These are phyloP conservation scores for Drosophila cyrtoloma DNA, from an alignment of 2,888 invertebrate species.

Conservation along the genomic window DNA sequence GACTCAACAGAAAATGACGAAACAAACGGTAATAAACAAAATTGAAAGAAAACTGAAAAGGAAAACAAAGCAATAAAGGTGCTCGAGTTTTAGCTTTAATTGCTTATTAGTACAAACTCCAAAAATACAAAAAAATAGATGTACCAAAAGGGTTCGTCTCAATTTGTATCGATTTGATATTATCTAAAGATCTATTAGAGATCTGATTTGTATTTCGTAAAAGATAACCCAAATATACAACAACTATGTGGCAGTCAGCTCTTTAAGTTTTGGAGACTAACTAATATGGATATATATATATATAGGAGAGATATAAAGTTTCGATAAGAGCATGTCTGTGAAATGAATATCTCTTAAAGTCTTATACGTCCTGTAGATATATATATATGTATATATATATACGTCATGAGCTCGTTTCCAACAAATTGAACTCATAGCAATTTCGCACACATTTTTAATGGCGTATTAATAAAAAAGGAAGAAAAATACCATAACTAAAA, in stretches of 20 bases:
- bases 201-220: too few species aligned
- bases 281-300: not conserved
- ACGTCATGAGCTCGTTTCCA: not conserved
- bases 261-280: not conserved
- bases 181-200: too few species aligned
- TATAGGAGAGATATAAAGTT: not conserved
- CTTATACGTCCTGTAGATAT: not conserved
- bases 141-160: not conserved
- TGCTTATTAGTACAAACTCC: not conserved
- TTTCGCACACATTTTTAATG: not conserved
- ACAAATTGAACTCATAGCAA: not conserved
- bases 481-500: not conserved
- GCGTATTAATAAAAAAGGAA: not conserved
- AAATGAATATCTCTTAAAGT: not conserved
- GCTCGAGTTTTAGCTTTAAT: not conserved
- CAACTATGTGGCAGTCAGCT: not conserved
- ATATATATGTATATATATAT: not conserved
- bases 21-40: not conserved
- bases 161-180: not conserved
- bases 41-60: not conserved
- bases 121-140: not conserved
- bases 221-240: not conserved
- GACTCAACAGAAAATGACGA: constrained; percentile 1
- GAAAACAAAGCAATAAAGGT: not conserved
- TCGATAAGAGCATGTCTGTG: not conserved